These are phyloP conservation scores for Prostheceraeus crozeri DNA, from an alignment of 2,888 invertebrate species.

Conservation along the genomic window DNA sequence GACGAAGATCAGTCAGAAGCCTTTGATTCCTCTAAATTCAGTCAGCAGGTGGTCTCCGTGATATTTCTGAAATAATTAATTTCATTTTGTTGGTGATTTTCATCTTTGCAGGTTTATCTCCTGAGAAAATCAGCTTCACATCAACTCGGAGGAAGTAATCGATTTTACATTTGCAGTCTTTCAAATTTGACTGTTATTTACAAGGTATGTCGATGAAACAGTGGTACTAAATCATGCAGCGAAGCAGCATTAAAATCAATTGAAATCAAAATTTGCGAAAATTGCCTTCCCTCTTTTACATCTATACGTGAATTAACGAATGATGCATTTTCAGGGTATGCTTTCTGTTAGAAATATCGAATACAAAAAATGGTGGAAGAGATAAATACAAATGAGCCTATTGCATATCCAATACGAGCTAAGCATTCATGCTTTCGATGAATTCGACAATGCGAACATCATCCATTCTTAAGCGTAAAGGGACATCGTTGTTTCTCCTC, in stretches of 20 bases:
- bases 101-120: conserved; percentile 69
- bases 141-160: conserved; percentile 68
- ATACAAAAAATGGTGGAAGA: too few species aligned
- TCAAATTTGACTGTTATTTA: conserved; percentile 83
- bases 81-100: conserved; percentile 15
- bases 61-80: not conserved
- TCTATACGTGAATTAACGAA: too few species aligned
- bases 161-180: conserved; percentile 92
- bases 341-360: too few species aligned
- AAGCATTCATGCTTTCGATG: too few species aligned
- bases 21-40: not conserved
- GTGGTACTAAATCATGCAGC: conserved; percentile 27
- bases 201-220: conserved; percentile 61
- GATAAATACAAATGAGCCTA: too few species aligned
- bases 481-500: too few species aligned
- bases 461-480: too few species aligned
- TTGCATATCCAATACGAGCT: too few species aligned
- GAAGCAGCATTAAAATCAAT: not conserved
- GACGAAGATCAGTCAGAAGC: not conserved
- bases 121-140: conserved; percentile 86
- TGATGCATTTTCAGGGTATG: too few species aligned
- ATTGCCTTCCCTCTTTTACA: too few species aligned
- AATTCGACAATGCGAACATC: too few species aligned
- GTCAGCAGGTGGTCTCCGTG: not conserved
- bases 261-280: too few species aligned